Base-by-base conservation (phyloP, 2,797 vertebrate genomes). In the Triplophysa yarkandensis region DNA sequence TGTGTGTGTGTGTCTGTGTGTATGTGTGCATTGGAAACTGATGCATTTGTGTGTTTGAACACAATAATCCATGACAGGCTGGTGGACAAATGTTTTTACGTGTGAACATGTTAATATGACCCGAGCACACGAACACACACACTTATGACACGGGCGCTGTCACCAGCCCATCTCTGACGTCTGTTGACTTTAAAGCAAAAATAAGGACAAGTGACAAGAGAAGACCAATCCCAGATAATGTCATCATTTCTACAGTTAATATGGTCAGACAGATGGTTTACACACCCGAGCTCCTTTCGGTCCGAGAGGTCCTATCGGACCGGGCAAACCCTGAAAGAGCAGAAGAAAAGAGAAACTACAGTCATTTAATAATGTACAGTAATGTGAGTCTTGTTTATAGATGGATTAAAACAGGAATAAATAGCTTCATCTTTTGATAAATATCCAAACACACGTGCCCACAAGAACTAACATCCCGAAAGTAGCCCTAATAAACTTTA, bases 101-200 rank as follows among this genome's bases (percentile, higher is more conserved):
- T 84, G 77, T 2, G 14, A 63, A 78, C 82, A 79, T 78, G 81
- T 80, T 76, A 77, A 84, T 83, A 81, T 85, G 77, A 76, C 71
- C 30, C 72, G 0, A 1, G 65, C 77, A 68, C 74, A 63, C 57
- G 54, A 48, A 77, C 77, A 62, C 76, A 78, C 79, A 85, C 79
- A 84, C 21, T 64, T 52, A 61, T 71, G 80, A 76, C 81, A 79
- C 74, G 61, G 79, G 75, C 81, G 80, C 78, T 82, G 85, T 72
- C 52, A 71, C 34, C 76, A 60, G 64, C 28, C 73, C 76, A 87
- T 85, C 79, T 75, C 55, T 66, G 48, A 74, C 68, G 11, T 75
- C 60, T 72, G 71, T 69, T 79, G 36, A 13, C 36, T 19, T 19
- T 6, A 80, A 85, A 77, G 78, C 79, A 78, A 54, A 43, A 44